Base-by-base conservation (phyloP, 2,113 vertebrate genomes). In the Muscicapa adusta region DNA sequence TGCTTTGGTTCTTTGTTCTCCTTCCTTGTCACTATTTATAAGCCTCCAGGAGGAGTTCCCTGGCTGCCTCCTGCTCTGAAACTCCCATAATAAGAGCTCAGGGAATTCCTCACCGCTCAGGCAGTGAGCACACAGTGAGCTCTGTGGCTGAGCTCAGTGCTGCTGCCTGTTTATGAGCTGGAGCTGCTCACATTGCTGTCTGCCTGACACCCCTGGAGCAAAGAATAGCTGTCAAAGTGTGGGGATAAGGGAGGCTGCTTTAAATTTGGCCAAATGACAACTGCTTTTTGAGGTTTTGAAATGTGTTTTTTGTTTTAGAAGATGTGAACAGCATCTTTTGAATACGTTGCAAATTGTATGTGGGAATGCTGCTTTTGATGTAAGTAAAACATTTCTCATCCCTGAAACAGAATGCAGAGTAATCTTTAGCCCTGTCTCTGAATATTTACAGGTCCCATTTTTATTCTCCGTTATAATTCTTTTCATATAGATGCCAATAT, bases 21-120 rank as follows among this genome's bases (percentile, higher is more conserved):
- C 16, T 58, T 87, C 63, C 36, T 72, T 81, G 68, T 85, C 66
- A 13, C 45, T 93, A 31, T 89, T 80, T 56, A 54, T 74, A 73
- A 76, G 22, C 28, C 67, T 56, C 29, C 0, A 1, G 62, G 70
- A 92, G 58, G 93, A 66, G 78, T 71, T 96, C 54, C 63, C 22
- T 71, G 68, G 43, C 42, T 89, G 50, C 42, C 63, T 88, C 58
- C 88, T 90, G 79, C 76, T 82, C 67, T 66, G 56, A 62, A 93
- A 56, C 26, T 53, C 33, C 33, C 19, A 23, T 79, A 82, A 62
- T 73, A 73, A 82, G 91, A 85, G 74, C 40, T 72, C 14, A 11
- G 85, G 85, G 95, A 85, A 79, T 91, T 82, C 54, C 78, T 83
- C 18, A 1, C 3, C 0, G 0, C 40, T 85, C 24, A 13, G 9